Base-by-base conservation (phyloP, 1,140 invertebrate genomes). In the Drosophila miranda region DNA sequence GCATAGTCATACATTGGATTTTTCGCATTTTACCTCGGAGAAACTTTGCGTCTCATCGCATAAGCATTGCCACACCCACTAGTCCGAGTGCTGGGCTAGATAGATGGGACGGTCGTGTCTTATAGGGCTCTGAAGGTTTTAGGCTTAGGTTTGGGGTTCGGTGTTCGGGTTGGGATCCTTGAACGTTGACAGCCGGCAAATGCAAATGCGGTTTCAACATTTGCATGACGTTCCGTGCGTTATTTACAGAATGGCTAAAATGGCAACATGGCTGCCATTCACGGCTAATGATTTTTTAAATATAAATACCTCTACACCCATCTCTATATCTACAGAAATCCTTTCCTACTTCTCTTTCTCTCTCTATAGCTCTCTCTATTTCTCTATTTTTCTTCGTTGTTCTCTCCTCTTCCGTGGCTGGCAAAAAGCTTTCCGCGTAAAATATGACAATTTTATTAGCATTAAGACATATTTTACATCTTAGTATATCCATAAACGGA, bases 141-240 rank as follows among this genome's bases (percentile, higher is more conserved):
- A 5, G 23, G 23, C 6, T 26, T 26, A 5, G 16, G 52, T 63
- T 46, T 55, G 14, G 4, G 7, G 38, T 21, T 3, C 57, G 4
- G 23, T 19, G 7, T 16, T 11, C 4, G 23, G 23, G 23, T 21
- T 19, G 9, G 49, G 23, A 42, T 45, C 48, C 67, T 55, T 11
- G 50, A 79, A 75, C 53, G 72, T 49, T 73, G 78, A 79, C 78
- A 81, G 76, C 61, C 74, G 63, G 71, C 74, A 82, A 78, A 78
- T 78, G 75, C 75, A 86, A 86, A 80, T 86, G 81, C 69, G 83
- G 75, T 78, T 87, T 76, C 56, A 87, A 73, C 82, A 88, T 88
- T 87, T 87, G 75, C 82, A 82, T 87, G 67, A 87, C 67, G 75
- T 76, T 64, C 34, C 38, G 70, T 53, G 41, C 70, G 59, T 74